phyloP scores from a whole-genome alignment of 2,888 invertebrate genomes.

The Agrypnus murinus region DNA sequence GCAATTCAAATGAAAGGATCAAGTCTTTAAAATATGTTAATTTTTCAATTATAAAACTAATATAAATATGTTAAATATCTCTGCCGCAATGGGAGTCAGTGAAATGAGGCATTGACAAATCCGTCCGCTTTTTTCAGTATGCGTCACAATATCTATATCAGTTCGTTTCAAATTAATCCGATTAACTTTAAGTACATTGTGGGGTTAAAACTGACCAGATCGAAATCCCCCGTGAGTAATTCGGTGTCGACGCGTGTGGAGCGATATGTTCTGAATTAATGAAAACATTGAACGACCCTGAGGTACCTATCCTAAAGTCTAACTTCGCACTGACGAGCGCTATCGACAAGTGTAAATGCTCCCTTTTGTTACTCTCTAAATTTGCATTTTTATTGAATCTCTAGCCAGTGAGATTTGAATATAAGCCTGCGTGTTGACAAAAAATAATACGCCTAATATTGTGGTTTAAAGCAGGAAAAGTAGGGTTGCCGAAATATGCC shows the following conservation, averaged over 20 bases:
- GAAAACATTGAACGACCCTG: conserved; percentile 64
- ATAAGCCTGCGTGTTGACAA: conserved; percentile 73
- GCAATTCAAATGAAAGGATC: conserved; percentile 52
- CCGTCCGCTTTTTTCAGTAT: conserved; percentile 63
- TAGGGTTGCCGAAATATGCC: conserved; percentile 68
- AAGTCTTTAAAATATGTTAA: conserved; percentile 61
- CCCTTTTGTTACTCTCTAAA: conserved; percentile 76
- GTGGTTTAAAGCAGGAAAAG: conserved; percentile 67
- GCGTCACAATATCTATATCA: conserved; percentile 65
- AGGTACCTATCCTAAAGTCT: conserved; percentile 53
- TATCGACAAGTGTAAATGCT: conserved; percentile 71
- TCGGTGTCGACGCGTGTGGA: conserved; percentile 69
- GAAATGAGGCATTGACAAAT: conserved; percentile 64
- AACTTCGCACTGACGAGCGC: conserved; percentile 61
- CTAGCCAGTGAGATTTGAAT: conserved; percentile 71
- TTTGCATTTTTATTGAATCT: conserved; percentile 75
- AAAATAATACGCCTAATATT: conserved; percentile 81
- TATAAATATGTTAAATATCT: conserved; percentile 67
- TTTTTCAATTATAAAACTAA: conserved; percentile 69
- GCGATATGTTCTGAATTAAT: conserved; percentile 70
- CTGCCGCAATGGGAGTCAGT: conserved; percentile 56
- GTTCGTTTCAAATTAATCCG: conserved; percentile 69
- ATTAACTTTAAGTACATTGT: conserved; percentile 71
- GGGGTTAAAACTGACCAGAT: conserved; percentile 70
- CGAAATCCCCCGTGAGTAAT: conserved; percentile 70